These are phyloP conservation scores for Holacanthella duospinosa DNA, from an alignment of 2,888 invertebrate genomes.

Conservation along the genomic window DNA sequence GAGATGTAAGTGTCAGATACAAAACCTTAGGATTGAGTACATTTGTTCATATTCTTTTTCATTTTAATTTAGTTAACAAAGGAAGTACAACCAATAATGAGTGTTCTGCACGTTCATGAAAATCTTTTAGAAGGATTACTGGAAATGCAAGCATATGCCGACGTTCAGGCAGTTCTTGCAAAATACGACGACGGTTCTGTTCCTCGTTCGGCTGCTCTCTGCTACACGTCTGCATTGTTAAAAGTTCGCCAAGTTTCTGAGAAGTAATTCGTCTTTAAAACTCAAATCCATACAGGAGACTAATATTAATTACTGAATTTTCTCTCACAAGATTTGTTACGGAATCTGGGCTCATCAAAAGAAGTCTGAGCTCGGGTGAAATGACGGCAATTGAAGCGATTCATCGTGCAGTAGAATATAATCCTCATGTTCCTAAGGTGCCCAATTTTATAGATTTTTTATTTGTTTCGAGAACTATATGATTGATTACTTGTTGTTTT, in stretches of 20 bases:
- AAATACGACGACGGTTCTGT: constrained; percentile 88
- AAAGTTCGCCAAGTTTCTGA: constrained; percentile 85
- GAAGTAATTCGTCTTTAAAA: constrained; percentile 46
- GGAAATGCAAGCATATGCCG: constrained; percentile 92
- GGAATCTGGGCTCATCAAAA: constrained; percentile 51
- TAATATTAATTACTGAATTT: background rate
- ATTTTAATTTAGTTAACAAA: constrained; percentile 60
- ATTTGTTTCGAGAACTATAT: background rate
- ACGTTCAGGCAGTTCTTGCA: constrained; percentile 83
- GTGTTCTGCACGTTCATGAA: constrained; percentile 85
- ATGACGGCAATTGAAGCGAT: constrained; percentile 88
- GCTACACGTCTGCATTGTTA: constrained; percentile 86
- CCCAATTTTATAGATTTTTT: background rate
- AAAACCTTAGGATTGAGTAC: background rate
- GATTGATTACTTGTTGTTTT: constrained; percentile 27
- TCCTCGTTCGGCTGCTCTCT: constrained; percentile 88
- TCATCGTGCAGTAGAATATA: constrained; percentile 91
- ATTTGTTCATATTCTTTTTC: background rate
- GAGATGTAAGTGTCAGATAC: constrained; percentile 65
- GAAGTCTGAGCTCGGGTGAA: constrained; percentile 59
- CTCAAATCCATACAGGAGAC: background rate
- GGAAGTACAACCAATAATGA: constrained; percentile 90
- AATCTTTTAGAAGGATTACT: constrained; percentile 89
- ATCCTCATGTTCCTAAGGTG: constrained; percentile 90
- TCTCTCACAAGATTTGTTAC: constrained; percentile 56